Percentiles rank a stretch among this genome's conserved stretches.
Evolutionary conservation across 2,888 invertebrate genomes (phyloP).

Genomic region (Fragum whitleyi): DNA sequence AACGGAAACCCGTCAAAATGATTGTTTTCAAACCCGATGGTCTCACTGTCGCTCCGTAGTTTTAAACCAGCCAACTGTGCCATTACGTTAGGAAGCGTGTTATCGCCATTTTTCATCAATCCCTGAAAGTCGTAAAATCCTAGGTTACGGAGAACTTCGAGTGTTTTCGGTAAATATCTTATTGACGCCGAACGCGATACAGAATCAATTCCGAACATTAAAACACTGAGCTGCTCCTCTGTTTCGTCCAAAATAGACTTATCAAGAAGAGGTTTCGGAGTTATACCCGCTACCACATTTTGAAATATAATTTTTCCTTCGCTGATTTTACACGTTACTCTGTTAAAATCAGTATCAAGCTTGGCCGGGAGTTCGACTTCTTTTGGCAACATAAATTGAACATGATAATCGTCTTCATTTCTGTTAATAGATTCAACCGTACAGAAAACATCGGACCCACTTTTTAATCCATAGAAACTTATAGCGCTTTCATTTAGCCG

Average conservation of each 20-base stretch:
- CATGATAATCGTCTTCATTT: constrained; percentile 28
- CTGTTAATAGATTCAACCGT: neutral
- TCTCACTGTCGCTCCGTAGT: neutral
- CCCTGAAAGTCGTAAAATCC: constrained; percentile 38
- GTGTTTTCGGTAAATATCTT: constrained; percentile 41
- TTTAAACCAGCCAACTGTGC: constrained; percentile 28
- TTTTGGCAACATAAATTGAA: constrained; percentile 12
- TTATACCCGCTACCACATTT: constrained; percentile 10
- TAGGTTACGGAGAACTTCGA: constrained; percentile 30
- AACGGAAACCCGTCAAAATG: constrained; percentile 41
- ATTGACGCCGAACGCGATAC: constrained; percentile 45
- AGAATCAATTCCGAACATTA: constrained; percentile 55
- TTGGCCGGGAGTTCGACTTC: constrained; percentile 24
- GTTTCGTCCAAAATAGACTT: neutral
- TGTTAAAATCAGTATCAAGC: constrained; percentile 37
- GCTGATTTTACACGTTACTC: constrained; percentile 24
- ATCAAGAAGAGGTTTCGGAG: neutral
- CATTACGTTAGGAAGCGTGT: constrained; percentile 46
- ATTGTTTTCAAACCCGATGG: neutral
- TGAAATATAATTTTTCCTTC: neutral
- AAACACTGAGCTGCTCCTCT: constrained; percentile 28
- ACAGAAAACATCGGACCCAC: neutral
- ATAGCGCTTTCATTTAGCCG: constrained; percentile 2
- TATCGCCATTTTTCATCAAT: constrained; percentile 48
- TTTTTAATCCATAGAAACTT: neutral